A percentile compares a stretch with the other conserved stretches of the same genome.
These are phyloP conservation scores for Oligia fasciuncula DNA, from an alignment of 2,888 invertebrate species.

Conservation along the genomic window DNA sequence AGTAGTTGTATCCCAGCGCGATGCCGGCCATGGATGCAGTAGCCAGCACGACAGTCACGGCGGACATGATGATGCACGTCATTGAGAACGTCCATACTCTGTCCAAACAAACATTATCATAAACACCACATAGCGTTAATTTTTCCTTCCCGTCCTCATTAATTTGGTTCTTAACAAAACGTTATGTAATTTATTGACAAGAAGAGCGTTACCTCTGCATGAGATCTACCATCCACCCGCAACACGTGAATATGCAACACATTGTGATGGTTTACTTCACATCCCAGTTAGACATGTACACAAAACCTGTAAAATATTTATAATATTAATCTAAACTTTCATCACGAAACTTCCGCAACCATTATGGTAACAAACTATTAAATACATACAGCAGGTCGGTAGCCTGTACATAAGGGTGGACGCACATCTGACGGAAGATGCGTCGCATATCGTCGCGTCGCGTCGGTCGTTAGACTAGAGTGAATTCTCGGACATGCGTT, in stretches of 20 bases:
- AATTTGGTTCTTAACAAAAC: neutral
- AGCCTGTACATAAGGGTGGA: neutral
- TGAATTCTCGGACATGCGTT: too few relatives aligned
- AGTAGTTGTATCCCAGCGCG: conserved; percentile 86
- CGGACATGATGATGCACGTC: conserved; percentile 81
- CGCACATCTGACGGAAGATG: neutral
- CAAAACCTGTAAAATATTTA: conserved; percentile 44
- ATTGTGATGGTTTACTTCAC: conserved; percentile 67
- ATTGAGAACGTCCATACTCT: conserved; percentile 83
- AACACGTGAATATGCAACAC: conserved; percentile 85
- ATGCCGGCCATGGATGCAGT: conserved; percentile 80
- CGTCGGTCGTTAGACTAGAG: neutral
- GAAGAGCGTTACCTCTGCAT: conserved; percentile 76
- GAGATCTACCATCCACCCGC: conserved; percentile 82
- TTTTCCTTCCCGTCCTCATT: conserved; percentile 21
- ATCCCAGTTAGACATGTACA: conserved; percentile 34
- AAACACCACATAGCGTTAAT: neutral
- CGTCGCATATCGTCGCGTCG: neutral
- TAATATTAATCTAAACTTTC: neutral
- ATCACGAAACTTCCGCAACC: neutral
- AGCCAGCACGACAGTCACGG: conserved; percentile 76
- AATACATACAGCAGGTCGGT: neutral
- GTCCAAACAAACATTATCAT: neutral
- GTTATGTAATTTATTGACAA: conserved; percentile 18
- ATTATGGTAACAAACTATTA: neutral